Conservation (phyloP, 2,113 vertebrate genomes). For the Thamnophis sirtalis region DNA sequence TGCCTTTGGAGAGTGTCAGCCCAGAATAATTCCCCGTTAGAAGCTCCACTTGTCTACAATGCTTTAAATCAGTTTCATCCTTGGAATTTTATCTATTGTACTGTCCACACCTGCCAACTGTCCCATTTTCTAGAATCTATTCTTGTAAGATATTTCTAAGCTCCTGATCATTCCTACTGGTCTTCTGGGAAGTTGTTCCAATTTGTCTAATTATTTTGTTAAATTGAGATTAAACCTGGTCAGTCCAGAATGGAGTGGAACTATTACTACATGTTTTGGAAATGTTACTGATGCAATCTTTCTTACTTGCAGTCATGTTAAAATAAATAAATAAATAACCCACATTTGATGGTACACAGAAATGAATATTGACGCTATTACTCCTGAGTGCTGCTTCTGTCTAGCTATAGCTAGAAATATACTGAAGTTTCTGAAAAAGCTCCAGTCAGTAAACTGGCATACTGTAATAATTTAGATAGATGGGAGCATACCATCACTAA, state of each 20-base stretch:
- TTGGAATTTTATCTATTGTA: not conserved
- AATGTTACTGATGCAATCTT: not conserved
- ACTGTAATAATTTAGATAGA: not conserved
- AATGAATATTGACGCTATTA: not conserved
- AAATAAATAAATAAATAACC: not conserved
- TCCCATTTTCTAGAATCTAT: not conserved
- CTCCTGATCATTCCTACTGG: not conserved
- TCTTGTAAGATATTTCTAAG: not conserved
- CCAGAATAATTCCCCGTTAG: too few species aligned
- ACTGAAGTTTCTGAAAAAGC: not conserved
- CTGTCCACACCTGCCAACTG: not conserved
- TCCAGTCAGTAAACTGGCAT: not conserved
- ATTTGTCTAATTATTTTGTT: not conserved
- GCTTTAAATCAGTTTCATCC: not conserved
- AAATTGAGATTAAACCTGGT: not conserved
- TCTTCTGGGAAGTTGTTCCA: not conserved
- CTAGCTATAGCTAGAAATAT: not conserved
- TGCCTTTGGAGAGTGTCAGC: not conserved
- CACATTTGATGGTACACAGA: not conserved
- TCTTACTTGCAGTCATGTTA: not conserved
- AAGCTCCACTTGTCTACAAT: not conserved
- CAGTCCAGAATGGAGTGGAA: not conserved
- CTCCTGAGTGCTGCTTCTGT: not conserved
- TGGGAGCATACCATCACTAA: not conserved
- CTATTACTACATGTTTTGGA: not conserved